A percentile compares a stretch with the other conserved stretches of the same genome.
Conservation (phyloP, 2,888 invertebrate genomes). For the Noctua fimbriata region DNA sequence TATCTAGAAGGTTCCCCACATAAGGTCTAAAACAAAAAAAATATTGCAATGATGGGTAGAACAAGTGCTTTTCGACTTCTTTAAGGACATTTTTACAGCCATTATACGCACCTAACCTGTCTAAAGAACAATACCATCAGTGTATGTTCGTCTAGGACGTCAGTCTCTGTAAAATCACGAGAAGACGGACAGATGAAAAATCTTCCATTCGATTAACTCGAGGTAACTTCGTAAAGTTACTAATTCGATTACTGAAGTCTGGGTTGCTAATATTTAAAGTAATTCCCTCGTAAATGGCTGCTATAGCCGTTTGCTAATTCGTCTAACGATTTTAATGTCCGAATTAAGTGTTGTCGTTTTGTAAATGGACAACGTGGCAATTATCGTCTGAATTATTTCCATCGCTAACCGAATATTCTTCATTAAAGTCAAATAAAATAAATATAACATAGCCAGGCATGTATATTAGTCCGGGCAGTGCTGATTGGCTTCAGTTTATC, state of each 20-base stretch:
- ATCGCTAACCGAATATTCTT: slow-evolving; percentile 6
- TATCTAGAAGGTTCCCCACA: too few species aligned
- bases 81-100: too few species aligned
- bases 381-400: slow-evolving; percentile 13
- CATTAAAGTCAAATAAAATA: slow-evolving; percentile 6
- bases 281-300: slow-evolving; percentile 27
- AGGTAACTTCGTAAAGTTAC: slow-evolving; percentile 25
- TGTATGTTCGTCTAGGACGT: background rate
- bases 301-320: slow-evolving; percentile 39
- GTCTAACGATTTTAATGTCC: slow-evolving; percentile 24
- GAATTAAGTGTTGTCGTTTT: slow-evolving; percentile 30
- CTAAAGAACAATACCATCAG: background rate
- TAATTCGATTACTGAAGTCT: slow-evolving; percentile 34
- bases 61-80: too few species aligned
- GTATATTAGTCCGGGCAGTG: background rate
- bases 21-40: too few species aligned
- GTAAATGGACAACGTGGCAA: slow-evolving; percentile 20
- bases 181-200: background rate
- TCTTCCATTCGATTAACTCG: background rate
- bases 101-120: background rate
- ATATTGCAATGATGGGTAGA: too few species aligned
- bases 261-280: slow-evolving; percentile 32
- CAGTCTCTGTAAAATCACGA: background rate
- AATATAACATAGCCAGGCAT: background rate
- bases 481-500: slow-evolving; percentile 50